Base-by-base conservation (phyloP, 2,797 vertebrate genomes). In the Phaenicophaeus curvirostris region DNA sequence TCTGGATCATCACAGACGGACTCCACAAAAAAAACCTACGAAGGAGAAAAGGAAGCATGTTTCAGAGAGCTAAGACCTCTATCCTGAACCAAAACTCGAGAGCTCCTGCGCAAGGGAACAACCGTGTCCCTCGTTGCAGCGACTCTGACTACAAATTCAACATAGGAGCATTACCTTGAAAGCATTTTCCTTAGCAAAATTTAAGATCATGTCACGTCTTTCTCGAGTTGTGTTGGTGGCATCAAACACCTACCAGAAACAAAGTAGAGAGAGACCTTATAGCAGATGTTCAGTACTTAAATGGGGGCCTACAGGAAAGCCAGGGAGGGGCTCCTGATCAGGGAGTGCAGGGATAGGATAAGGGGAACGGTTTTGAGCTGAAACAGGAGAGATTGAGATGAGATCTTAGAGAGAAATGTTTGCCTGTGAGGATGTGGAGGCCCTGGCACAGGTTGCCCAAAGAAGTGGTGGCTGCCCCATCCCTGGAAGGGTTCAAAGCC, bases 171-270 rank as follows among this genome's bases (percentile, higher is more conserved):
- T 33, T 84, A 99, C 99, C 99, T 99, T 99, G 94, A 98, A 99
- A 35, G 98, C 97, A 62, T 99, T 99, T 89, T 99, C 98, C 91
- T 99, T 98, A 5, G 98, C 99, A 96, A 99, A 99, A 86, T 94
- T 95, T 80, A 99, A 96, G 94, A 99, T 99, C 92, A 99, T 98
- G 96, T 99, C 99, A 90, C 99, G 97, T 5, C 99, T 98, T 90
- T 99, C 99, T 85, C 99, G 98, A 31, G 99, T 99, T 25, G 99
- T 99, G 97, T 99, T 99, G 92, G 99, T 99, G 11, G 99, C 99
- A 96, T 99, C 99, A 85, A 99, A 99, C 75, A 99, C 99, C 99
- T 99, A 78, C 27, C 58, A 20, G 65, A 46, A 89, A 80, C 72
- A 0, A 87, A 71, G 13, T 0, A 63, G 63, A 48, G 46, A 48